Evolutionary conservation across 92 coral and sea anemone genomes (phyloP), one percentile per base, ranked within the genome.

Genomic region (Actinernus sp.): DNA sequence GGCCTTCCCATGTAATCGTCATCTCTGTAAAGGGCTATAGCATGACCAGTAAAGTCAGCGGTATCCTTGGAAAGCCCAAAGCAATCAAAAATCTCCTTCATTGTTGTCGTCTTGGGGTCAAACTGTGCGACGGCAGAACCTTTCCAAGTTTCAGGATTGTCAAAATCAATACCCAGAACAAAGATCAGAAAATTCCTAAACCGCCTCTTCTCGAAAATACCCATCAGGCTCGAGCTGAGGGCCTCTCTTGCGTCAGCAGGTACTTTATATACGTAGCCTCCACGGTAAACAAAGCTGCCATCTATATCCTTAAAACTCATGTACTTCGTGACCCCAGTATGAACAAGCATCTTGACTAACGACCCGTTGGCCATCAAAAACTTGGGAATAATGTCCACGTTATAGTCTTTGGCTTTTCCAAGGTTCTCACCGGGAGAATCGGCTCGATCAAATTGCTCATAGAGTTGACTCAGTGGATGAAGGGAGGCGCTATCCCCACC

Each of bases 401-500:
- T 89, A 88, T 88, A 93, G 14, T 91, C 90, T 46, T 93, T 82
- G 11, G 80, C 36, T 18, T 73, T 73, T 14, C 93, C 96, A 23
- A 83, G 63, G 31, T 29, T 57, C 31, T 81, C 81, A 3, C 37
- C 49, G 3, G 87, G 79, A 9, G 34, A 55, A 33, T 70, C 81
- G 41, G 63, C 45, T 28, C 74, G 79, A 36, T 58, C 51, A 40
- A 87, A 91, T 22, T 54, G 74, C 67, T 93, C 82, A 78, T 71
- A 93, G 8, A 93, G 86, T 26, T 82, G 72, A 31, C 60, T 68
- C 43, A 93, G 75, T 10, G 92, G 88, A 25, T 84, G 89, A 68
- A 93, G 78, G 1, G 97, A 93, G 6, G 98, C 85, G 47, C 98
- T 76, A 25, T 93, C 97, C 0, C 97, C 98, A 9, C 98, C 97